Conservation (phyloP, 1,140 invertebrate species). For the Drosophila pectinifera region DNA sequence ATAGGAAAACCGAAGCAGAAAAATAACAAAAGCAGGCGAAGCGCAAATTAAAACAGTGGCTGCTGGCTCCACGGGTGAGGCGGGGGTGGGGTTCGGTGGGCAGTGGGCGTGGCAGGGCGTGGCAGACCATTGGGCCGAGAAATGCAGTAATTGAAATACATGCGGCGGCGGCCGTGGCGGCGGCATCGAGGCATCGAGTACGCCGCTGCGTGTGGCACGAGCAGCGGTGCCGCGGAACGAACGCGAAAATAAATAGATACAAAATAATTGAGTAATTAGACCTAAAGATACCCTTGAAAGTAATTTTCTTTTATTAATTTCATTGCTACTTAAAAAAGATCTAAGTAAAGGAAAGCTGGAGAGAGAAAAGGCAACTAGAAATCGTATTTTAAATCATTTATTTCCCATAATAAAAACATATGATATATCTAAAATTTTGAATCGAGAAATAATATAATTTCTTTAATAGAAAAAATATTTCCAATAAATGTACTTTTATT, state of each 20-base stretch:
- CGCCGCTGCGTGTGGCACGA: conserved; percentile 48
- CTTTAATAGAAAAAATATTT: background rate
- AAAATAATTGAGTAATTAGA: background rate
- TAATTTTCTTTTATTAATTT: background rate
- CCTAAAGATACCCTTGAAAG: background rate
- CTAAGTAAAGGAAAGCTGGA: no score
- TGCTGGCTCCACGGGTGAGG: conserved; percentile 14
- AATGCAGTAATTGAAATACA: conserved; percentile 83
- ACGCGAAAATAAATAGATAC: conserved; percentile 2
- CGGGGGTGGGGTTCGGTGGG: background rate
- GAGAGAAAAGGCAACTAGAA: no score
- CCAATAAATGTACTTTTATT: no score
- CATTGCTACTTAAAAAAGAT: no score
- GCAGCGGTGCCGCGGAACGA: conserved; percentile 31
- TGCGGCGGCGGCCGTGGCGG: conserved; percentile 57
- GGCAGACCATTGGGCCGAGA: conserved; percentile 51
- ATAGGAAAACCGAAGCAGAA: conserved; percentile 27
- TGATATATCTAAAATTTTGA: no score
- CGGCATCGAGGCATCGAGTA: conserved; percentile 21
- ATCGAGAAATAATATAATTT: no score
- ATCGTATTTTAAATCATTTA: no score
- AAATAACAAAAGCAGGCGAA: conserved; percentile 52
- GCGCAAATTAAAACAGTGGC: conserved; percentile 74
- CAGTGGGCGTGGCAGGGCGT: background rate
- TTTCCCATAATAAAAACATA: no score